Evolutionary conservation across 2,888 invertebrate species (phyloP).

Genomic region (Apocheima hispidaria): DNA sequence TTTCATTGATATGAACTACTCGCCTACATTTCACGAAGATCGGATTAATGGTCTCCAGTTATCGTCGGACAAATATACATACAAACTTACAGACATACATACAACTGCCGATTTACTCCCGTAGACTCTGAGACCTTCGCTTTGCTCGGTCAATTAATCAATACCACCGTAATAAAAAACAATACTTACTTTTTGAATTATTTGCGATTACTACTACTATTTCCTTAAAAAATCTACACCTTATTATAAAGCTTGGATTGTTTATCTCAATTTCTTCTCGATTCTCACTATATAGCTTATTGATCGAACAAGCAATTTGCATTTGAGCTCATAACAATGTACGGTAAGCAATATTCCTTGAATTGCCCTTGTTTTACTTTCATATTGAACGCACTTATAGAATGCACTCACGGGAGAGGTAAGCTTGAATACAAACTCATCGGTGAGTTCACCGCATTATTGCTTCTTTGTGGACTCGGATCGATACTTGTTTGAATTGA

Average conservation of each 20-base stretch:
- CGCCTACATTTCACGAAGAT: no score
- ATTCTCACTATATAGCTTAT: conserved; percentile 32
- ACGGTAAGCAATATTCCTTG: conserved; percentile 49
- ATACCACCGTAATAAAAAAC: no score
- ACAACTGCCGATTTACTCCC: no score
- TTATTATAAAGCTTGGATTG: neutral
- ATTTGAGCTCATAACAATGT: conserved; percentile 51
- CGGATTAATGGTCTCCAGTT: no score
- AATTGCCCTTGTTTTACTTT: conserved; percentile 26
- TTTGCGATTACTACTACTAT: no score
- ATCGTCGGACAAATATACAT: no score
- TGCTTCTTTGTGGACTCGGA: conserved; percentile 27
- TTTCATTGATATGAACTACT: no score
- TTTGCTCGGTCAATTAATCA: no score
- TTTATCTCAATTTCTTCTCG: neutral
- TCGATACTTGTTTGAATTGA: conserved; percentile 25
- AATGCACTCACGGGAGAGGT: conserved; percentile 9
- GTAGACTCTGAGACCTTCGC: no score
- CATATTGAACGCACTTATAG: conserved; percentile 15
- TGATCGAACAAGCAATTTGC: conserved; percentile 50
- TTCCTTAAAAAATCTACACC: no score
- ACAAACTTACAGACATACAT: no score
- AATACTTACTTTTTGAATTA: no score
- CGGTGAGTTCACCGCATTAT: conserved; percentile 22
- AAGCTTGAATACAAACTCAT: conserved; percentile 23